Percentiles rank a stretch among this genome's conserved stretches.
These are phyloP conservation scores for Protophormia terraenovae DNA, from an alignment of 2,888 invertebrate genomes.

Conservation along the genomic window DNA sequence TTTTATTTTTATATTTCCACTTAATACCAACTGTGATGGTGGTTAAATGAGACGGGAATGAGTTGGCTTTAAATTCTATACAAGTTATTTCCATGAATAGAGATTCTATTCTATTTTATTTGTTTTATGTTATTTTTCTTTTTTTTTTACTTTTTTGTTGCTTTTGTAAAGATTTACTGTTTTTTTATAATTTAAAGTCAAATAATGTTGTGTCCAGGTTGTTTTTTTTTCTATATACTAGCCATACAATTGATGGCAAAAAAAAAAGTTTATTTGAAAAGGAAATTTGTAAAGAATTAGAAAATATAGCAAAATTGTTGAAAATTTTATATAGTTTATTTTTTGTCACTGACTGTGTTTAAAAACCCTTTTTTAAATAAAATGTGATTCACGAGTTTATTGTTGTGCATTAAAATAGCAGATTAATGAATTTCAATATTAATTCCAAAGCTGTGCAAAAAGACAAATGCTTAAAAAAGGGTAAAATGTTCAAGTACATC, in stretches of 20 bases:
- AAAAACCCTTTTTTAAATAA: not conserved
- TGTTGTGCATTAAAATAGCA: not conserved
- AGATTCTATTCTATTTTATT: conserved; percentile 37
- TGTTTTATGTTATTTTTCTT: no score
- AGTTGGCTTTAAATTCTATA: not conserved
- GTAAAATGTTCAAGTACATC: not conserved
- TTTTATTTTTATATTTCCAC: not conserved
- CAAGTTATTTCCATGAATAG: not conserved
- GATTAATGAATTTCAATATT: not conserved
- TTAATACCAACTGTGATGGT: not conserved
- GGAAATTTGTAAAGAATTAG: not conserved
- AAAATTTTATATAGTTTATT: not conserved
- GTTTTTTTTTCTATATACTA: not conserved
- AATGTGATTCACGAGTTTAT: conserved; percentile 6
- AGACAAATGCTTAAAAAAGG: not conserved
- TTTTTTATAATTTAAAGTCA: conserved; percentile 17
- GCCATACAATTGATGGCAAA: not conserved
- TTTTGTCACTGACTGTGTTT: not conserved
- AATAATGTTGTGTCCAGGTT: not conserved
- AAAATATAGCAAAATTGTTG: not conserved
- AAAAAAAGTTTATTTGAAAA: not conserved
- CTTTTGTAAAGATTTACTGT: not conserved
- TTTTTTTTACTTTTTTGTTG: not conserved
- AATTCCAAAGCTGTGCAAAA: not conserved
- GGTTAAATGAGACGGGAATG: not conserved